Evolutionary conservation across 1,140 invertebrate species (phyloP), one percentile per base, ranked within the genome.

Genomic region (Mercenaria mercenaria): DNA sequence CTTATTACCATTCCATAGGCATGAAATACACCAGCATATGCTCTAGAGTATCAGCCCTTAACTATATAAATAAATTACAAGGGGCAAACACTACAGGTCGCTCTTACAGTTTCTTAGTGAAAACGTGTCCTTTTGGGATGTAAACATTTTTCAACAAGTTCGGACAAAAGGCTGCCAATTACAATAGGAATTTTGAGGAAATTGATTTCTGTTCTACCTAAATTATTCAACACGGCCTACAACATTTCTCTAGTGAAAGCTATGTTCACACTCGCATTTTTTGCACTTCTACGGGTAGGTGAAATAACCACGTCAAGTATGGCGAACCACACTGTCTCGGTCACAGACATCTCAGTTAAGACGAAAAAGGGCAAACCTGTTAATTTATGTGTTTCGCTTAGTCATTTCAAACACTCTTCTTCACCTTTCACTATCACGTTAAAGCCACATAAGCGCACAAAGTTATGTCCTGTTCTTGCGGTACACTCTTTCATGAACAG

Each of bases 21-120:
- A 23, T 56, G 8, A 80, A 80, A 80, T 15, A 20, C 32, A 26
- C 43, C 2, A 50, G 41, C 50, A 56, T 80, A 2, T 26, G 20
- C 20, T 56, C 50, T 10, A 1, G 10, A 8, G 32, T 80, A 26
- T 80, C 77, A 23, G 77, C 77, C 6, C 26, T 85, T 37, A 34
- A n/a, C 37, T 85, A 56, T 67, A 34, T 72, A 15, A 41, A 72
- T 74, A 85, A 85, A 41, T 26, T 85, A 29, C 29, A 74, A 39
- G 56, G 32, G 29, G 18, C 56, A 0, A 23, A 41, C 11, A 52
- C 18, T 41, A 52, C 80, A 13, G 13, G 52, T 10, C 52, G 37
- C 3, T 37, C 43, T 1, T 85, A 74, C 34, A n/a, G 72, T 18
- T 41, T 85, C 29, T 43, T 81, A 52, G n/a, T 74, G 74, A 13